These are phyloP conservation scores for Budorcas taxicolor DNA, from an alignment of 2,113 vertebrate species.

Conservation along the genomic window DNA sequence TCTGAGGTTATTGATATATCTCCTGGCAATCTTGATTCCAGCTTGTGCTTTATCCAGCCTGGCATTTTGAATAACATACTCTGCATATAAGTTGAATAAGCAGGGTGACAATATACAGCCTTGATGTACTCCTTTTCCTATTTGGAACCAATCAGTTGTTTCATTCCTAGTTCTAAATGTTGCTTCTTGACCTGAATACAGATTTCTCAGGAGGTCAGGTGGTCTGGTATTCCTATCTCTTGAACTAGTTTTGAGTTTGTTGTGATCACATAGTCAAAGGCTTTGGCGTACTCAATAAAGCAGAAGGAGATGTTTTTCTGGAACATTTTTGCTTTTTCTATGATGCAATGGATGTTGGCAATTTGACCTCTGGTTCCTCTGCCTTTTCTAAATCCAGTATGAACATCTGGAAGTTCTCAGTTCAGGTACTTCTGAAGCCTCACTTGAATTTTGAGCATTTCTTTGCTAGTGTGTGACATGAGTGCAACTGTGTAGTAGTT, in stretches of 20 bases:
- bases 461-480: not conserved
- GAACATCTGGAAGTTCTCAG: not conserved
- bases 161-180: not conserved
- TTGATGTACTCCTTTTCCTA: not conserved
- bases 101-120: not conserved
- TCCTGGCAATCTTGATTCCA: not conserved
- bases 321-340: not conserved
- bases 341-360: not conserved
- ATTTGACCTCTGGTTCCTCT: not conserved
- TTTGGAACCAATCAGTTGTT: not conserved
- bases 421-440: not conserved
- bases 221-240: not conserved
- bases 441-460: not conserved
- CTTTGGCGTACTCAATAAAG: not conserved
- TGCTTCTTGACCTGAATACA: not conserved
- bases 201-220: not conserved
- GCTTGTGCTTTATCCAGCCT: not conserved
- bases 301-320: not conserved
- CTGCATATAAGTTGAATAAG: not conserved
- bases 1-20: not conserved
- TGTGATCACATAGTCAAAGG: not conserved
- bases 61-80: not conserved
- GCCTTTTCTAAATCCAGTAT: not conserved
- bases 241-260: not conserved
- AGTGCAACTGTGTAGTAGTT: not conserved